These are phyloP conservation scores for Zingel zingel DNA, from an alignment of 2,113 vertebrate genomes.

Conservation along the genomic window DNA sequence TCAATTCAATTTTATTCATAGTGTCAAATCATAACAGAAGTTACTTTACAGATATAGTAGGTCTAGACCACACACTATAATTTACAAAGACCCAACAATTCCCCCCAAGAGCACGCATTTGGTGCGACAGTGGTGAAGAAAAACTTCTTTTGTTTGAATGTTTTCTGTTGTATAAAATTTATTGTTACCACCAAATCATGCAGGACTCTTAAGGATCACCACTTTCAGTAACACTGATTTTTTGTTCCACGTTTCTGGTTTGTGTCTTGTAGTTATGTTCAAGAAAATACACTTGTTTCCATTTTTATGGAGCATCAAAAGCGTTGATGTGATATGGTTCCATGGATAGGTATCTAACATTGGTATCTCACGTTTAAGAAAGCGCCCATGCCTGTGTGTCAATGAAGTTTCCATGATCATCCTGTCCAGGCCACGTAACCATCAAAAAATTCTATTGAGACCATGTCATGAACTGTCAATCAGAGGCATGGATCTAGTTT, in stretches of 20 bases:
- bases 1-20: too few species aligned
- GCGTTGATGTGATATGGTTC: not conserved
- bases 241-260: not conserved
- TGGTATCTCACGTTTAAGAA: not conserved
- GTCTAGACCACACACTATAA: too few species aligned
- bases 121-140: too few species aligned
- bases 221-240: not conserved
- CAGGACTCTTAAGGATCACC: not conserved
- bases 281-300: not conserved
- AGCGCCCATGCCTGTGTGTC: not conserved
- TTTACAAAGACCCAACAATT: too few species aligned
- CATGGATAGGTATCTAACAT: not conserved
- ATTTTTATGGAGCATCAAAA: not conserved
- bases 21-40: too few species aligned
- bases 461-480: slow-evolving; percentile 3
- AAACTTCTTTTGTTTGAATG: too few species aligned
- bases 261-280: not conserved
- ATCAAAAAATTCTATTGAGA: slow-evolving; percentile 1
- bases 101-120: too few species aligned
- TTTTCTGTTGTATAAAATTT: not conserved
- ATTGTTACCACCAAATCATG: not conserved
- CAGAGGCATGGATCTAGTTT: slow-evolving; percentile 34
- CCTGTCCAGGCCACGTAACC: accelerated
- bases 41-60: too few species aligned
- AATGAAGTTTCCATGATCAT: not conserved